Evolutionary conservation across 2,113 vertebrate genomes (phyloP).

Genomic region (Phyllostomus discolor): DNA sequence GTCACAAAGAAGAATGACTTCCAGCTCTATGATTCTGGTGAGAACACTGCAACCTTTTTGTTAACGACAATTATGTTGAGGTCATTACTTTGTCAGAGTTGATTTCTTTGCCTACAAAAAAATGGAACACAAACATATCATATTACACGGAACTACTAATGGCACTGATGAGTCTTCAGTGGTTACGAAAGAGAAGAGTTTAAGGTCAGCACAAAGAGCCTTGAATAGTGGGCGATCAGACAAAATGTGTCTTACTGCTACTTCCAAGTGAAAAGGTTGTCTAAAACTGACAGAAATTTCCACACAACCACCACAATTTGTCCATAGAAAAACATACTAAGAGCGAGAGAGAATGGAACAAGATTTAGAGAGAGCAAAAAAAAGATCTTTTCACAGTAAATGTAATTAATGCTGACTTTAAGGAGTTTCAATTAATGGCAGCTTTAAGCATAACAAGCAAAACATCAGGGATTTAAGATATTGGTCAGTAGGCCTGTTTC

Average conservation of each 20-base stretch:
- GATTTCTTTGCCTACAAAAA: conserved; percentile 60
- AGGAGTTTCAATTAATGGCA: background rate
- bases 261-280: background rate
- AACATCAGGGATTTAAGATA: background rate
- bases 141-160: conserved; percentile 37
- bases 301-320: background rate
- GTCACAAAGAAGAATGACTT: conserved; percentile 35
- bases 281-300: background rate
- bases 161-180: conserved; percentile 43
- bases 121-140: conserved; percentile 57
- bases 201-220: conserved; percentile 28
- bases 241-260: background rate
- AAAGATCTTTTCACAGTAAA: background rate
- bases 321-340: background rate
- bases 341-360: background rate
- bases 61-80: conserved; percentile 60
- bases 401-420: background rate
- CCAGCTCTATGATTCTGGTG: conserved; percentile 46
- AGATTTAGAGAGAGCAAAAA: background rate
- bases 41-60: conserved; percentile 71
- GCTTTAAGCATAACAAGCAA: background rate
- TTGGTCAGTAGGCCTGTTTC: background rate
- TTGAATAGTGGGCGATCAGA: conserved; percentile 19
- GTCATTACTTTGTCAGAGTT: conserved; percentile 70
- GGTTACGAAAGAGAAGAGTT: conserved; percentile 28